A percentile compares a stretch with the other conserved stretches of the same genome.
Conservation (phyloP, 2,113 vertebrate species). For the Anseranas semipalmata region DNA sequence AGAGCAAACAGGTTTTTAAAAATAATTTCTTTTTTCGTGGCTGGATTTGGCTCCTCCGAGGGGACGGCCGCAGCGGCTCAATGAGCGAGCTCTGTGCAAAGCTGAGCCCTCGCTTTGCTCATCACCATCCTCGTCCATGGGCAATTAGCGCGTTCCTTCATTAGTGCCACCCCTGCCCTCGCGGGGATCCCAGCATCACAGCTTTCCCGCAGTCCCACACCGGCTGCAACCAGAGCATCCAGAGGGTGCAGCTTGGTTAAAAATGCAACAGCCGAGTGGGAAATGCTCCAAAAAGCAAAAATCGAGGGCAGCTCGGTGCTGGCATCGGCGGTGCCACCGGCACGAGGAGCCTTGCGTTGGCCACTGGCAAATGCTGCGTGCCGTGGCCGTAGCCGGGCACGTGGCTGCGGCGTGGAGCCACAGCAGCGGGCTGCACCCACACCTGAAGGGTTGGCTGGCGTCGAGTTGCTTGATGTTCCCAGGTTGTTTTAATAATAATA, state of each 20-base stretch:
- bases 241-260: background rate
- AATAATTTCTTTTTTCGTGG: background rate
- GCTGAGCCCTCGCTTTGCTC: background rate
- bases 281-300: background rate
- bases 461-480: background rate
- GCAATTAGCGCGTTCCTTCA: background rate
- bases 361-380: too few species aligned
- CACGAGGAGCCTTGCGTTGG: too few species aligned
- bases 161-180: fast-evolving
- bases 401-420: too few species aligned
- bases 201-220: background rate
- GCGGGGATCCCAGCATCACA: fast-evolving
- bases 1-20: background rate
- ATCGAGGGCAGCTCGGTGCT: background rate
- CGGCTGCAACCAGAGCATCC: too few species aligned
- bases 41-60: background rate
- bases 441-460: background rate
- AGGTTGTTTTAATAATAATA: background rate
- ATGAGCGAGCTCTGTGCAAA: too few species aligned
- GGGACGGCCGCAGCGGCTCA: background rate
- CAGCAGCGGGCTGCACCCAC: background rate
- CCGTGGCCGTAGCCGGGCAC: too few species aligned
- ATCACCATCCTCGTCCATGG: fast-evolving
- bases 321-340: background rate
- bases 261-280: background rate